These are phyloP conservation scores for Anodontia alba DNA, from an alignment of 2,888 invertebrate species.

Conservation along the genomic window DNA sequence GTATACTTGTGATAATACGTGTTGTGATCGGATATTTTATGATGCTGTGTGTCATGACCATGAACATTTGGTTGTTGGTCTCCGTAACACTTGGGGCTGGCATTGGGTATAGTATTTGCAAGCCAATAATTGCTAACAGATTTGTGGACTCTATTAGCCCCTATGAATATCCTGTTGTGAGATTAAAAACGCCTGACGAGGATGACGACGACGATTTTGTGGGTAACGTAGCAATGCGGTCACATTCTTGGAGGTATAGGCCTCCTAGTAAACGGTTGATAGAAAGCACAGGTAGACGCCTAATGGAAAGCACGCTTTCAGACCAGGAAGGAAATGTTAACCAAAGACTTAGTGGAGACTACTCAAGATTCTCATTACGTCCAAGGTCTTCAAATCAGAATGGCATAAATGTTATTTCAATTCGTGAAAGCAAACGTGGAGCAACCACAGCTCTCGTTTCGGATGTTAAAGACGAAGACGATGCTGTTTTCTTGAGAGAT, in stretches of 20 bases:
- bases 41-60: constrained; percentile 59
- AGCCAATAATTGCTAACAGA: constrained; percentile 50
- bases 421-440: not conserved
- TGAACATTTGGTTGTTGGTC: constrained; percentile 58
- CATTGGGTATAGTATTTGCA: constrained; percentile 51
- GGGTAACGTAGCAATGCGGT: constrained; percentile 32
- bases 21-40: constrained; percentile 50
- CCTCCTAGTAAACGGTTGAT: constrained; percentile 24
- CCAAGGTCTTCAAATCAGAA: not conserved
- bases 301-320: not conserved
- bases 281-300: not conserved
- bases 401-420: not conserved
- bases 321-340: not conserved
- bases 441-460: not conserved
- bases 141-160: constrained; percentile 48
- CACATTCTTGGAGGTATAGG: constrained; percentile 54
- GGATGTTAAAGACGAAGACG: constrained; percentile 10
- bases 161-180: constrained; percentile 41
- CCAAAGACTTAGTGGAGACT: not conserved
- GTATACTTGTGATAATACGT: constrained; percentile 39
- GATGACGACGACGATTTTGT: not conserved
- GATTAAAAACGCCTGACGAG: not conserved
- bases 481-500: not conserved
- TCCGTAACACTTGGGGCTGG: constrained; percentile 49
- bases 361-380: not conserved